Evolutionary conservation across 2,797 vertebrate species (phyloP).

Genomic region (Parauchenoglanis ngamensis): DNA sequence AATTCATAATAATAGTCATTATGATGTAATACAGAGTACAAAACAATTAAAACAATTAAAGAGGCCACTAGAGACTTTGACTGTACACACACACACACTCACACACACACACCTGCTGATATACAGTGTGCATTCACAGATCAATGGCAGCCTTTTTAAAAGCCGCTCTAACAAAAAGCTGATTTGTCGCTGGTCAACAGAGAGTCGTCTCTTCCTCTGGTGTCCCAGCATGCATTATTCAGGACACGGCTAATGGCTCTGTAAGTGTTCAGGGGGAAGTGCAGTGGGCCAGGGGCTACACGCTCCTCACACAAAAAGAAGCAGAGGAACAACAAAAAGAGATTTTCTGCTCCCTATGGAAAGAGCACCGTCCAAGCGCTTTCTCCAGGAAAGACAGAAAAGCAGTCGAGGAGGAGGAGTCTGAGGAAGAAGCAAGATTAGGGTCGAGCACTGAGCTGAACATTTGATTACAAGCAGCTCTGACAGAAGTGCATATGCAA

Average conservation of each 20-base stretch:
- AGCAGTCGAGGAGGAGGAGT: background rate
- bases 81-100: background rate
- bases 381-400: background rate
- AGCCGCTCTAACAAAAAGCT: background rate
- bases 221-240: conserved; percentile 18
- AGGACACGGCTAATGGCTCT: conserved; percentile 16
- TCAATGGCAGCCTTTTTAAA: background rate
- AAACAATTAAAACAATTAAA: too few species aligned
- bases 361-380: background rate
- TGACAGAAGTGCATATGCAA: background rate
- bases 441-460: background rate
- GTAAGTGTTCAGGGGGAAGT: background rate
- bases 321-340: background rate
- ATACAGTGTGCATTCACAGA: background rate
- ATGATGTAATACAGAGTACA: background rate
- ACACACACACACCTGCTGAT: conserved; percentile 7
- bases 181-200: conserved; percentile 13
- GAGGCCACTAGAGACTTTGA: background rate
- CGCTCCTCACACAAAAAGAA: background rate
- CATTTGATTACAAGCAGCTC: background rate
- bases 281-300: background rate
- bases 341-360: background rate
- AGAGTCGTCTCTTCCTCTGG: conserved; percentile 7
- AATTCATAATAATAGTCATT: background rate
- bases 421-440: background rate